Percentiles rank a stretch among this genome's conserved stretches.
These are phyloP conservation scores for Ovibos moschatus DNA, from an alignment of 2,113 vertebrate species.

Conservation along the genomic window DNA sequence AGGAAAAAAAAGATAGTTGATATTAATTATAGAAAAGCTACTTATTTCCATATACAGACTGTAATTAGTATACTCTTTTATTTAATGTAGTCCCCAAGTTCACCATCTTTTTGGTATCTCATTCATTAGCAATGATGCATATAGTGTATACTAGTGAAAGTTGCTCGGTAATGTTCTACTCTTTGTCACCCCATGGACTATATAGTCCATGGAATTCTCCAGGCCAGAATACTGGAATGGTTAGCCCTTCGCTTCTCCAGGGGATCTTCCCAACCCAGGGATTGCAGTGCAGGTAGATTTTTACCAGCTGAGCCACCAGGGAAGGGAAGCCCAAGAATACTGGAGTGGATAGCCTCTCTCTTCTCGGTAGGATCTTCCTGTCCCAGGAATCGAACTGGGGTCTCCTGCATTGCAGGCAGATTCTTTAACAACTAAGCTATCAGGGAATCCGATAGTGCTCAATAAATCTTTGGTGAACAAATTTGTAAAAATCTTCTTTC, in stretches of 20 bases:
- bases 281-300: background rate
- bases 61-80: conserved; percentile 35
- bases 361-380: background rate
- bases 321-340: background rate
- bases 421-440: background rate
- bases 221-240: background rate
- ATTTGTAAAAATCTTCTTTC: background rate
- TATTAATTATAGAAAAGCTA: background rate
- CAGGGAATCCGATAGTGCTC: background rate
- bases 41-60: background rate
- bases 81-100: background rate
- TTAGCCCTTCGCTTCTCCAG: background rate
- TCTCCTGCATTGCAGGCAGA: background rate
- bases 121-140: background rate
- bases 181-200: background rate
- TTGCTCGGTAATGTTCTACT: background rate
- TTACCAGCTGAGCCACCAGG: background rate
- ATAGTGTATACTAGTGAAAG: background rate
- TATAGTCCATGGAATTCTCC: background rate
- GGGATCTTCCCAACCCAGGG: background rate
- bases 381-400: background rate
- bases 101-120: conserved; percentile 4
- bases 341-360: background rate
- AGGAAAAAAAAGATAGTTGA: background rate
- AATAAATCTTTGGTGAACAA: background rate